phyloP scores from a whole-genome alignment of 2,797 vertebrate species.

The Hapalemur alaotrensis region DNA sequence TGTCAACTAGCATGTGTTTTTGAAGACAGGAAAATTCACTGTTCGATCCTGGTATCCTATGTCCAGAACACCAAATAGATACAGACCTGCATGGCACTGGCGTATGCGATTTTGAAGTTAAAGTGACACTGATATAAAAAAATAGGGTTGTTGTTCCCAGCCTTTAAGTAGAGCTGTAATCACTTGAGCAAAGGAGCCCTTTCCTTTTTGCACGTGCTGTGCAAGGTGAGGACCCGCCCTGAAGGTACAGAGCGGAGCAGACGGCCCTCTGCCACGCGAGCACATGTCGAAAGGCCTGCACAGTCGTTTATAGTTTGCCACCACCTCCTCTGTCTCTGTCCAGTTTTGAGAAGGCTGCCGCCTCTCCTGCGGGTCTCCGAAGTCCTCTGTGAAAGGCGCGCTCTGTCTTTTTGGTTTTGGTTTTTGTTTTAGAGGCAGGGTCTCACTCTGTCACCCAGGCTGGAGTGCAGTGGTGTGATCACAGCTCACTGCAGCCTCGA shows the following conservation, averaged over 20 bases:
- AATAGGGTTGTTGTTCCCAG: neutral
- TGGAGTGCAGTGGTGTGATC: no score
- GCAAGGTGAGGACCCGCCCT: no score
- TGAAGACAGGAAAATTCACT: neutral
- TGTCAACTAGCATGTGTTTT: neutral
- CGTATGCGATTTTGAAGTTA: neutral
- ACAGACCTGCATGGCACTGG: neutral
- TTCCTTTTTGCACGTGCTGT: neutral
- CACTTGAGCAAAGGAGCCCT: neutral
- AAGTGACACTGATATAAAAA: neutral
- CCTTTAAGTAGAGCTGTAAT: neutral
- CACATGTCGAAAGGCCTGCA: no score
- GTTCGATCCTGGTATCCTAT: neutral
- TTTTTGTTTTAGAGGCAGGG: no score
- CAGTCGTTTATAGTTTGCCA: rapidly evolving
- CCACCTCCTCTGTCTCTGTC: neutral
- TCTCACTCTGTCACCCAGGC: no score
- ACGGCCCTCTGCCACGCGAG: no score
- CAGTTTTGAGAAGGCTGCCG: neutral
- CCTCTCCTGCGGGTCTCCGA: neutral
- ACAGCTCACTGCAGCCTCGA: no score
- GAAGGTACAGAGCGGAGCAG: no score
- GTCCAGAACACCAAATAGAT: neutral
- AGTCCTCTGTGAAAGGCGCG: rapidly evolving
- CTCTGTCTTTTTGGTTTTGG: neutral